These are phyloP conservation scores for Orthosia gracilis DNA, from an alignment of 2,888 invertebrate genomes.

Conservation along the genomic window DNA sequence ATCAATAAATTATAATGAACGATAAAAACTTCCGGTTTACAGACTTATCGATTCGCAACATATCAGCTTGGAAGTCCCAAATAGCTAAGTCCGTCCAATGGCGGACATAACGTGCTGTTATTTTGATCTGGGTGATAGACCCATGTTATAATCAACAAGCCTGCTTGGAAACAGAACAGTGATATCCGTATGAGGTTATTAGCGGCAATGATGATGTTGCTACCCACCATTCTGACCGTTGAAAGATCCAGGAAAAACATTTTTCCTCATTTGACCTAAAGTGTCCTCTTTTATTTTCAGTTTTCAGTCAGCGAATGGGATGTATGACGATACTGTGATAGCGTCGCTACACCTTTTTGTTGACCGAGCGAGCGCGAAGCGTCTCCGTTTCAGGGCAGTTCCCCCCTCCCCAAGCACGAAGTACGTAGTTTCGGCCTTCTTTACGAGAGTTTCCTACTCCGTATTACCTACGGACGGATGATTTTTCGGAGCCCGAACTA, in stretches of 20 bases:
- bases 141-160: neutral
- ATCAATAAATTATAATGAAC: slow-evolving; percentile 1
- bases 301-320: slow-evolving; percentile 8
- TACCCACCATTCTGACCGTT: slow-evolving; percentile 32
- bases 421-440: too few species aligned
- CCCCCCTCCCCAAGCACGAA: too few species aligned
- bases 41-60: neutral
- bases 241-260: slow-evolving; percentile 25
- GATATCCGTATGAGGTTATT: neutral
- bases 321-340: neutral
- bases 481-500: too few species aligned
- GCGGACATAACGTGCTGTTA: neutral
- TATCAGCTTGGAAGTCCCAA: neutral
- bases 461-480: too few species aligned
- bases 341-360: neutral
- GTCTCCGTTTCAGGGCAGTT: too few species aligned
- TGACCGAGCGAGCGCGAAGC: too few species aligned
- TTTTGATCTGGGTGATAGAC: too few species aligned
- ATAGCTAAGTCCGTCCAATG: neutral
- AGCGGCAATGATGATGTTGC: slow-evolving; percentile 9
- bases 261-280: slow-evolving; percentile 9
- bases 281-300: slow-evolving; percentile 12
- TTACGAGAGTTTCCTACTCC: too few species aligned
- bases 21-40: slow-evolving; percentile 15
- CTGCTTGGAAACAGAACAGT: neutral